Percentiles rank a stretch among this genome's conserved stretches.
Evolutionary conservation across 2,797 vertebrate genomes (phyloP).

Genomic region (Micromesistius poutassou): DNA sequence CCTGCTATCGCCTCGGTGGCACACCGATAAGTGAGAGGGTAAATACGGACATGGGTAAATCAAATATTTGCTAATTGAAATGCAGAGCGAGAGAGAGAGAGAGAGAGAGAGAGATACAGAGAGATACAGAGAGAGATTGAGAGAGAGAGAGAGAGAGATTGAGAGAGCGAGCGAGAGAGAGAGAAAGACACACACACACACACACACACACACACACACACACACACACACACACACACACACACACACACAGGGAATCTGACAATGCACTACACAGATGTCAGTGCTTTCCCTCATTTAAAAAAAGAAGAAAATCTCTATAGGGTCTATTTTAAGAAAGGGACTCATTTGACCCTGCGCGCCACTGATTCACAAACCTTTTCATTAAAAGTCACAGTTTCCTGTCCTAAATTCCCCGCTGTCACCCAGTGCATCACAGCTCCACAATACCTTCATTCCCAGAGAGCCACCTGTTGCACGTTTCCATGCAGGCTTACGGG

Average conservation of each 20-base stretch:
- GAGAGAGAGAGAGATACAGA: no score
- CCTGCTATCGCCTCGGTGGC: conserved; percentile 27
- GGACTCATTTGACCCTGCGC: neutral
- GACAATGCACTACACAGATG: neutral
- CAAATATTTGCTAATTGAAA: conserved; percentile 49
- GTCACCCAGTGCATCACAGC: no score
- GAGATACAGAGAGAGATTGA: no score
- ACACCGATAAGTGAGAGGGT: conserved; percentile 37
- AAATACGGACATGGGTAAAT: conserved; percentile 39
- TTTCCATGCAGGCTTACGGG: neutral
- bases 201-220: conserved; percentile 35
- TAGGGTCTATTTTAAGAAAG: neutral
- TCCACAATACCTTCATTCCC: no score
- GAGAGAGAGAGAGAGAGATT: no score
- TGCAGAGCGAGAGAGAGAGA: neutral
- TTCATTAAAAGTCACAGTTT: neutral
- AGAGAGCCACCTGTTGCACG: no score
- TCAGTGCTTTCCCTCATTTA: neutral
- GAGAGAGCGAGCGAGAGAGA: no score
- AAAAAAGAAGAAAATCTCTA: neutral
- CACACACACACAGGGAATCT: neutral
- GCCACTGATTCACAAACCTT: neutral
- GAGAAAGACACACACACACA: conserved; percentile 12
- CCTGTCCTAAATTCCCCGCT: no score
- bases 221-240: no score